Evolutionary conservation across 2,113 vertebrate species (phyloP), one percentile per base, ranked within the genome.

Genomic region (Oplegnathus fasciatus): DNA sequence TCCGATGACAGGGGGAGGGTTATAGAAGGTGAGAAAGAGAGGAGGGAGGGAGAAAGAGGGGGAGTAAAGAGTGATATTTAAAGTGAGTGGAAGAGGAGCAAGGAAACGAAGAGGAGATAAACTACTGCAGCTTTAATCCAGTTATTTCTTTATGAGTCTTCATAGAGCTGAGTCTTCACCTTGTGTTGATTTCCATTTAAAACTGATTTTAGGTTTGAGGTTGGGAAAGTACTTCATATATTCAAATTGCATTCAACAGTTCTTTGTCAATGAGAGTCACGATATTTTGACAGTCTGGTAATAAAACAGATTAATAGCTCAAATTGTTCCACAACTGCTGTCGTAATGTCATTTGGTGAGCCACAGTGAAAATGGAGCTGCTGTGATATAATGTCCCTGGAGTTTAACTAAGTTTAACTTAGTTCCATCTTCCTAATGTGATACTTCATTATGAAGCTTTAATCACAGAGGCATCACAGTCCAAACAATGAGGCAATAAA

Each of bases 401-500:
- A 89, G 90, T 78, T 88, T 6, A 87, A 89, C 80, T 74, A 84
- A 90, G 75, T 92, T 88, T 88, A 91, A 86, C 87, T 91, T 55
- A 50, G 86, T 84, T 91, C 90, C 82, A 75, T 89, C 75, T 73
- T 88, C 82, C 75, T 93, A 89, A 93, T 93, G 88, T 24, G 81
- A 91, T 75, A 88, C 89, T 93, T 93, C 82, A 92, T 93, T 90
- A 93, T 48, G 67, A 82, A 72, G 78, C 84, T 93, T 93, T 92
- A 93, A 93, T 94, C 91, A 91, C 83, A 55, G n/a, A 78, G 37
- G 90, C 79, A 62, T 81, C 75, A 61, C 24, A 57, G 80, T 83
- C 86, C 88, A 90, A 88, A 92, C 89, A 89, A 87, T 57, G 55
- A 89, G 82, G 89, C 83, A 91, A 91, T 93, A 88, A 89, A 88